phyloP scores from a whole-genome alignment of 2,797 vertebrate genomes.

The Lacerta viridis region DNA sequence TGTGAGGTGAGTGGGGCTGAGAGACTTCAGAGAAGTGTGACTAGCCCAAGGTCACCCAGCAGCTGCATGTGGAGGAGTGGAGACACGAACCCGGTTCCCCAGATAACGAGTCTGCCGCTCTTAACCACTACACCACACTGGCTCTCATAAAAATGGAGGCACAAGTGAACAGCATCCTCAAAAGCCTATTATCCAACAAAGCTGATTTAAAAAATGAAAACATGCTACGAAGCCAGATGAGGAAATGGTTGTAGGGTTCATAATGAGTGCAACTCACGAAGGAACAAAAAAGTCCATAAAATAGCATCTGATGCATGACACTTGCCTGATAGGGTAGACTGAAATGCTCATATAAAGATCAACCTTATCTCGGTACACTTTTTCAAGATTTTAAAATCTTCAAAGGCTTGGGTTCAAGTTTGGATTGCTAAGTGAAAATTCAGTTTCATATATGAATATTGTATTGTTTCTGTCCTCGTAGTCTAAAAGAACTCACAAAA shows the following conservation, averaged over 20 bases:
- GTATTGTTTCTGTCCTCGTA: not conserved
- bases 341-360: not conserved
- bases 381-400: slow-evolving; percentile 21
- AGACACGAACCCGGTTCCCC: no score
- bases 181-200: slow-evolving; percentile 30
- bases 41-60: no score
- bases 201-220: not conserved
- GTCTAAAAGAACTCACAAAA: not conserved
- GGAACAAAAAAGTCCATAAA: not conserved
- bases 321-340: not conserved
- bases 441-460: not conserved
- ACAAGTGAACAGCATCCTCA: not conserved
- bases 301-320: not conserved
- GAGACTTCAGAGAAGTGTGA: no score
- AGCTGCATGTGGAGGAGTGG: no score
- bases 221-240: not conserved
- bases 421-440: no score
- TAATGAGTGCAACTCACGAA: not conserved
- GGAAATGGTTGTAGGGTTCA: not conserved
- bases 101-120: no score
- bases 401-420: not conserved
- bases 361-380: not conserved
- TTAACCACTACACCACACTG: no score
- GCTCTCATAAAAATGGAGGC: rapidly evolving
- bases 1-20: no score